Base-by-base conservation (phyloP, 2,113 vertebrate genomes). In the Callocephalon fimbriatum region DNA sequence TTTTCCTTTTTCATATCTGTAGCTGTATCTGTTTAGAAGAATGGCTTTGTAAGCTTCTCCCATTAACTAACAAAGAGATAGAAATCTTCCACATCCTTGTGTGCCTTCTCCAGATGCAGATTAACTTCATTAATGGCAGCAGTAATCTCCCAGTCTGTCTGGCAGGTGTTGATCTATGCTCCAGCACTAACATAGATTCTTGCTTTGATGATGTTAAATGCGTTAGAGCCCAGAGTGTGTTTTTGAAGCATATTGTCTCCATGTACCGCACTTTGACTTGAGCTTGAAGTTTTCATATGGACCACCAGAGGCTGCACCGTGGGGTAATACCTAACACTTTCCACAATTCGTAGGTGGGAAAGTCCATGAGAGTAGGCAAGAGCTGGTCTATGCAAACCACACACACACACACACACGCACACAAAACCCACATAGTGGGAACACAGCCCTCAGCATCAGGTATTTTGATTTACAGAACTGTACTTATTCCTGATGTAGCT, bases 21-120 rank as follows among this genome's bases (percentile, higher is more conserved):
- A 62, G 62, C 87, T 73, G 23, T 81, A 75, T 94, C 84, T 95
- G 48, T 90, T 96, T 94, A 95, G 95, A 95, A 94, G 77, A 93
- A 65, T 23, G 48, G 58, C 48, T 87, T 96, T 85, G 81, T 82
- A 79, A 96, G 71, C 44, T 79, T 96, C 74, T 85, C 25, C 70
- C 62, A 62, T 89, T 96, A 91, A 87, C 77, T 93, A 85, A 96
- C 66, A 91, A 94, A 96, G 87, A 95, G 91, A 93, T 91, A 93
- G 62, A 68, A 81, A 90, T 94, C 95, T 96, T 90, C 87, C 74
- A 73, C 70, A 79, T 75, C 48, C 48, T 58, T 58, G 11, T 72
- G 62, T 88, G 87, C 62, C n/a, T 78, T 59, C 66, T 95, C 74
- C 91, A 96, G 93, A 68, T 91, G 81, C 5, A 14, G 76, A 88